phyloP scores from a whole-genome alignment of 1,140 invertebrate species.

The Cydia splendana region DNA sequence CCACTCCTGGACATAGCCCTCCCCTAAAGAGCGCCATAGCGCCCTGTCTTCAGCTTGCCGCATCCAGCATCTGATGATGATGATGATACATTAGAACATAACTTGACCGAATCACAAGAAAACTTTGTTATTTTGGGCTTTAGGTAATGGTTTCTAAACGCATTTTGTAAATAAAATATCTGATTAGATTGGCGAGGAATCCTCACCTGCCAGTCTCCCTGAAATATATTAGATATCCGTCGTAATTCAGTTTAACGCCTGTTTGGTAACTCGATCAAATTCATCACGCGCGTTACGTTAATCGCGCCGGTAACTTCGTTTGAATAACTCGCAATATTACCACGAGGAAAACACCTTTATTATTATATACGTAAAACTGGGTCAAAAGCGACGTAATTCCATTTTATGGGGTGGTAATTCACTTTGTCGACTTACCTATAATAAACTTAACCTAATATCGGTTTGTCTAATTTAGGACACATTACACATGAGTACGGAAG shows the following conservation, averaged over 20 bases:
- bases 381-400: not conserved
- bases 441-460: not conserved
- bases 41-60: no score
- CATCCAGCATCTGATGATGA: no score
- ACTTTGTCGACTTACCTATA: not conserved
- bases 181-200: not conserved
- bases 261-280: conserved; percentile 19
- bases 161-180: not conserved
- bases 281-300: conserved; percentile 4
- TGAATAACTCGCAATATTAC: conserved; percentile 7
- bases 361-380: conserved; percentile 9
- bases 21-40: no score
- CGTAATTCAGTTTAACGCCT: conserved; percentile 10
- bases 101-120: no score
- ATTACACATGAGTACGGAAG: no score
- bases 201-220: conserved; percentile 1
- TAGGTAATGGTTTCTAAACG: not conserved
- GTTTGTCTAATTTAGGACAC: no score
- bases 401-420: not conserved
- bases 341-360: conserved; percentile 3
- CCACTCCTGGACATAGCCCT: no score
- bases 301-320: conserved; percentile 9
- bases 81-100: no score
- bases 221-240: not conserved
- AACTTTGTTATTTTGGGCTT: not conserved